Evolutionary conservation across 23 tunicate species (phyloP).

Genomic region (Trididemnum nubilum): DNA sequence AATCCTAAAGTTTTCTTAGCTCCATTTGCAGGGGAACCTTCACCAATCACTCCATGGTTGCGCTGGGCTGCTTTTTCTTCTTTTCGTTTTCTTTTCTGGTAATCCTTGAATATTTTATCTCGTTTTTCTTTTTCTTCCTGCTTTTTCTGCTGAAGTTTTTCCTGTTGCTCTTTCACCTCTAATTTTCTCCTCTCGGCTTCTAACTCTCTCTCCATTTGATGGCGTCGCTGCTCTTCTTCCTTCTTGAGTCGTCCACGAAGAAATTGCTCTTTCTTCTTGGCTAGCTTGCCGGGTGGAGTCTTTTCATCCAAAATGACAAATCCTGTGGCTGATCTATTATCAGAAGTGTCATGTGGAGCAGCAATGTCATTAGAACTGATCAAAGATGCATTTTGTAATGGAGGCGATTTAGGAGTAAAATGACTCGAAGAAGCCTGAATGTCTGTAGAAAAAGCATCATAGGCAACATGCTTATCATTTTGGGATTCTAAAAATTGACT

Average conservation of each 20-base stretch:
- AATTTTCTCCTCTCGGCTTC: slow-evolving; percentile 53
- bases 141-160: slow-evolving; percentile 53
- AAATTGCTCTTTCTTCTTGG: slow-evolving; percentile 83
- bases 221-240: slow-evolving; percentile 64
- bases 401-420: slow-evolving; percentile 39
- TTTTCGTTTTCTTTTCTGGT: slow-evolving; percentile 59
- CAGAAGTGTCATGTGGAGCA: background rate
- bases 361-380: background rate
- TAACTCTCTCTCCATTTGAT: slow-evolving; percentile 70
- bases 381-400: background rate
- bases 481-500: background rate
- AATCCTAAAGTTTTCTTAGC: background rate
- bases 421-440: slow-evolving; percentile 41
- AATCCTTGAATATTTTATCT: slow-evolving; percentile 66
- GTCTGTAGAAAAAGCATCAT: slow-evolving; percentile 22
- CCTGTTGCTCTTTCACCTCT: slow-evolving; percentile 65
- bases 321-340: slow-evolving; percentile 22
- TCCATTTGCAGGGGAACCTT: background rate
- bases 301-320: slow-evolving; percentile 65
- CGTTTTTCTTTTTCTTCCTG: slow-evolving; percentile 70
- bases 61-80: slow-evolving; percentile 49
- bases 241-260: slow-evolving; percentile 62
- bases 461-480: slow-evolving; percentile 10
- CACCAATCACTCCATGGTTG: slow-evolving; percentile 54
- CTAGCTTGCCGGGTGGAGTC: slow-evolving; percentile 62